These are phyloP conservation scores for Dendroctonus valens DNA, from an alignment of 1,140 invertebrate species.

Conservation along the genomic window DNA sequence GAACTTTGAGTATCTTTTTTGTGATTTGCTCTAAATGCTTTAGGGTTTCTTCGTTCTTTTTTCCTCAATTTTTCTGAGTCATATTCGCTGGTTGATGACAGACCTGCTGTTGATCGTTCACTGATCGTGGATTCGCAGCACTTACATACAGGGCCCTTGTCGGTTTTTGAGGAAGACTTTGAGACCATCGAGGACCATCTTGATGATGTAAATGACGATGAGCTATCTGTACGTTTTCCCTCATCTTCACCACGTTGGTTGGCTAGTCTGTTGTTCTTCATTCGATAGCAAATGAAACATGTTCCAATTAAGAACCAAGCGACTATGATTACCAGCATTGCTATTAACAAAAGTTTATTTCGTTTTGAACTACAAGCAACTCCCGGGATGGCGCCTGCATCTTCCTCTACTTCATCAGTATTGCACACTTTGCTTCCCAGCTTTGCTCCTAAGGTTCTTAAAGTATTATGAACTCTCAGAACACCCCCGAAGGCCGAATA, in stretches of 20 bases:
- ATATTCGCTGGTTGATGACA: slow-evolving; percentile 33
- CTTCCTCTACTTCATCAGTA: slow-evolving; percentile 28
- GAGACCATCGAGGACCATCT: slow-evolving; percentile 31
- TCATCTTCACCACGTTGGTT: neutral
- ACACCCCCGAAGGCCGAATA: slow-evolving; percentile 62
- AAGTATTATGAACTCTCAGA: slow-evolving; percentile 56
- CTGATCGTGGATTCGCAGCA: slow-evolving; percentile 27
- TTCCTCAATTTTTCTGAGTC: slow-evolving; percentile 28
- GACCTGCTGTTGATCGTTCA: slow-evolving; percentile 26
- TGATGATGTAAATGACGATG: slow-evolving; percentile 20
- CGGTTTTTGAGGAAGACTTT: slow-evolving; percentile 27
- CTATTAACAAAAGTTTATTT: slow-evolving; percentile 38
- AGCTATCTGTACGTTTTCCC: slow-evolving; percentile 7
- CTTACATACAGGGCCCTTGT: slow-evolving; percentile 21
- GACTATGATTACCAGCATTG: slow-evolving; percentile 42
- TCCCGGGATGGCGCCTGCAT: slow-evolving; percentile 16
- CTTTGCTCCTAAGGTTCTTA: slow-evolving; percentile 47
- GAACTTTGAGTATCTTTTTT: slow-evolving; percentile 20
- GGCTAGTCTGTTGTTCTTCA: slow-evolving; percentile 29
- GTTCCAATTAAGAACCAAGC: slow-evolving; percentile 46
- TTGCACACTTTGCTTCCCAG: slow-evolving; percentile 9
- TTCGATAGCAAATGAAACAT: slow-evolving; percentile 45
- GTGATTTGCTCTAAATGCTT: neutral
- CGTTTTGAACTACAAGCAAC: slow-evolving; percentile 3
- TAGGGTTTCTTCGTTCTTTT: neutral